Percentiles rank a stretch among this genome's conserved stretches.
These are phyloP conservation scores for Furnarius figulus DNA, from an alignment of 2,113 vertebrate species.

Conservation along the genomic window DNA sequence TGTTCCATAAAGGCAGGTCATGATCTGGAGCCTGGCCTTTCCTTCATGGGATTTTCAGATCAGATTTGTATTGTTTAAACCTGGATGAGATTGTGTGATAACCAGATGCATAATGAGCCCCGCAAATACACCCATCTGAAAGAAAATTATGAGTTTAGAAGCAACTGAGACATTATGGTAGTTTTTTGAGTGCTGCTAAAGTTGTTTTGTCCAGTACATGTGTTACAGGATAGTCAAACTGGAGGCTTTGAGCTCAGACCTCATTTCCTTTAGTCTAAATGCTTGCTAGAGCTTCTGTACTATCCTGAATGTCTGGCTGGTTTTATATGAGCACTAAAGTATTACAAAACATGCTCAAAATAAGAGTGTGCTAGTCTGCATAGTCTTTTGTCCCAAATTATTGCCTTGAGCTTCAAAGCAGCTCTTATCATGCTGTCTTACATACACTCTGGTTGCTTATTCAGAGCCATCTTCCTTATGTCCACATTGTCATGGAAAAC, in stretches of 20 bases:
- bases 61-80: not conserved
- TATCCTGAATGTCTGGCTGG: not conserved
- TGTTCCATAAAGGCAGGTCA: rapidly evolving
- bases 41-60: not conserved
- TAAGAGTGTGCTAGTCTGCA: not conserved
- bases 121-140: rapidly evolving
- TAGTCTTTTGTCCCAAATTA: not conserved
- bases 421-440: not conserved
- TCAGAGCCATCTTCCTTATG: not conserved
- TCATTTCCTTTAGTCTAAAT: not conserved
- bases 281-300: not conserved
- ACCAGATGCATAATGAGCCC: rapidly evolving
- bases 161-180: rapidly evolving
- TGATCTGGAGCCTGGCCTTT: not conserved
- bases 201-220: rapidly evolving
- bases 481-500: not conserved
- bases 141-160: not conserved
- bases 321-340: not conserved
- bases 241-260: not conserved
- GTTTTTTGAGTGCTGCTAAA: not conserved
- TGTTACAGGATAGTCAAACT: not conserved
- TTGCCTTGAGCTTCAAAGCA: rapidly evolving
- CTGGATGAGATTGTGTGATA: not conserved
- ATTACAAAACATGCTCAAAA: not conserved
- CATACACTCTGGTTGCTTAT: rapidly evolving